phyloP scores from a whole-genome alignment of 2,797 vertebrate genomes.

The Pangasius krempfi region DNA sequence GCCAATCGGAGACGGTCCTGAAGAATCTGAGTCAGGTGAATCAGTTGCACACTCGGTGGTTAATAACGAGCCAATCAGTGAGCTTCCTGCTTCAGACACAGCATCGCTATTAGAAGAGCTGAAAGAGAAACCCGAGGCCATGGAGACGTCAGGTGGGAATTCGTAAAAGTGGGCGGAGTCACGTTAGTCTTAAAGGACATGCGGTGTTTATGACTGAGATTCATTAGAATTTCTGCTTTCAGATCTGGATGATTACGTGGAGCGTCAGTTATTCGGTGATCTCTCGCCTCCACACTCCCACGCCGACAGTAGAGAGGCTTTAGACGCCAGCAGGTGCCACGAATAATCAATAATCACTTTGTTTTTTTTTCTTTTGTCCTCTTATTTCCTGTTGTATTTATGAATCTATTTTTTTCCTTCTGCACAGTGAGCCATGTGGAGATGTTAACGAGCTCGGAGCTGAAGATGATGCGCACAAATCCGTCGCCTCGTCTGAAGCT shows the following conservation, averaged over 20 bases:
- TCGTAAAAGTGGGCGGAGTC: not conserved
- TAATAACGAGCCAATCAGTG: slow-evolving; percentile 9
- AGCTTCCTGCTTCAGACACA: not conserved
- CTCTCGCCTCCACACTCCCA: slow-evolving; percentile 63
- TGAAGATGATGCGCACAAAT: slow-evolving; percentile 65
- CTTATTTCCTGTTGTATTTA: not conserved
- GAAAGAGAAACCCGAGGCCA: not conserved
- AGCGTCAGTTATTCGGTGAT: slow-evolving; percentile 68
- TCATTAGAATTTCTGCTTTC: not conserved
- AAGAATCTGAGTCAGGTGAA: slow-evolving; percentile 28
- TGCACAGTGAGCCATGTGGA: slow-evolving; percentile 64
- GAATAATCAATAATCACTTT: not conserved
- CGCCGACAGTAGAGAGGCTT: slow-evolving; percentile 65
- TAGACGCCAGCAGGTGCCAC: slow-evolving; percentile 65
- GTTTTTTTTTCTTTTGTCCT: not conserved
- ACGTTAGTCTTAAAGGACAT: not conserved
- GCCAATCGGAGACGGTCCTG: not conserved
- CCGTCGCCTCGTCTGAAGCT: slow-evolving; percentile 69
- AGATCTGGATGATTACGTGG: slow-evolving; percentile 78
- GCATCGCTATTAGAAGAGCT: not conserved
- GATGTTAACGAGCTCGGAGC: slow-evolving; percentile 51
- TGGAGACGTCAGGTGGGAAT: slow-evolving; percentile 53
- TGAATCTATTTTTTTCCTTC: slow-evolving; percentile 2
- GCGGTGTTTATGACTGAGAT: not conserved
- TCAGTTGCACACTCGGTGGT: slow-evolving; percentile 1